Evolutionary conservation across 2,797 vertebrate genomes (phyloP), one percentile per base, ranked within the genome.

Genomic region (Tapera naevia): DNA sequence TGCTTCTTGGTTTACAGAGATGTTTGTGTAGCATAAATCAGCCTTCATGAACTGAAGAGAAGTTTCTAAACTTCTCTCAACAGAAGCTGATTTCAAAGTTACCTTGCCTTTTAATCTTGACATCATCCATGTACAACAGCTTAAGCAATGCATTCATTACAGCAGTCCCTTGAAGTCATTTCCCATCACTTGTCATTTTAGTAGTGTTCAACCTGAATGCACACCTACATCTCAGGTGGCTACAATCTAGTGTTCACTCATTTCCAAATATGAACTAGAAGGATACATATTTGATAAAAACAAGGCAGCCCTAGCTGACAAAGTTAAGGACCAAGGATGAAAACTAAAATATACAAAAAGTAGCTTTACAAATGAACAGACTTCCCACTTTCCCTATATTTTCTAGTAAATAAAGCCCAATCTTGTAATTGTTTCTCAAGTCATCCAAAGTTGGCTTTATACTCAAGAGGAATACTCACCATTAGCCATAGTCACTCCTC

Each of bases 171-270:
- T 24, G 25, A 60, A 87, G 50, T 30, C 2, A 86, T 27, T 86
- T 82, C 48, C 74, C 37, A 62, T 10, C 51, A 13, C 48, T 18
- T 54, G 7, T 8, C 35, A 17, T 51, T 46, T 51, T 17, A 84
- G 35, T 0, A 46, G 32, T 0, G 4, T 6, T 45, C 39, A 71
- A 32, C 5, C 23, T 8, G 2, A 80, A 11, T 0, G 4, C 4
- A 3, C 18, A 17, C 23, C 13, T 4, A 17, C 18, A 51, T 33
- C 57, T 50, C 35, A 33, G 9, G 21, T 39, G 37, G 48, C 64
- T 54, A 32, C 2, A 22, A 53, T 3, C 27, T 24, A 35, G 13
- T 2, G 5, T 2, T 33, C 35, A 19, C 45, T 51, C 5, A 1
- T n/a, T 82, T 35, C 37, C 67, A 66, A 30, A 6, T 5, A 21